Evolutionary conservation across 2,113 vertebrate species (phyloP).

Genomic region (Parus major): DNA sequence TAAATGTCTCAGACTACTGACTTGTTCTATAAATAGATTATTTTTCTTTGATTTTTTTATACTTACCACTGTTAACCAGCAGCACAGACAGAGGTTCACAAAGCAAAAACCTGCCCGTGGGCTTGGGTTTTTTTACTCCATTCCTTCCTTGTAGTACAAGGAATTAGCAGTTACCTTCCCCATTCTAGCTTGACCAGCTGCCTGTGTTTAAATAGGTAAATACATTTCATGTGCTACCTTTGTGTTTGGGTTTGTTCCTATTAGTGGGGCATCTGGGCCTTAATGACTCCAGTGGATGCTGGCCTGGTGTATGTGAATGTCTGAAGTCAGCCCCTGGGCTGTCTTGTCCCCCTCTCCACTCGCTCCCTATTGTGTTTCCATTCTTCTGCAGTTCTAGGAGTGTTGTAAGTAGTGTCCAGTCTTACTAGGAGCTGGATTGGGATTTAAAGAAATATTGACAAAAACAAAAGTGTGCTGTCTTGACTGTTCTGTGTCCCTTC

Average conservation of each 20-base stretch:
- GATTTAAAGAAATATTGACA: constrained; percentile 68
- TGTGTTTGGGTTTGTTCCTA: constrained; percentile 70
- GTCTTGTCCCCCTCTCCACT: constrained; percentile 57
- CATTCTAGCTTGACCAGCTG: constrained; percentile 68
- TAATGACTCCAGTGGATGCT: constrained; percentile 61
- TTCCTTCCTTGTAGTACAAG: constrained; percentile 81
- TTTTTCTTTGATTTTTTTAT: constrained; percentile 84
- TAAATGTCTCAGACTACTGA: constrained; percentile 86
- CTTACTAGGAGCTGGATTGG: constrained; percentile 73
- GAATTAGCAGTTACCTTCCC: constrained; percentile 76
- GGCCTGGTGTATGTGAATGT: constrained; percentile 71
- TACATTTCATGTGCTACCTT: constrained; percentile 72
- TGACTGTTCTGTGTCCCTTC: constrained; percentile 72
- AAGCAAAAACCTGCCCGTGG: constrained; percentile 76
- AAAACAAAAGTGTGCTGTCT: constrained; percentile 72
- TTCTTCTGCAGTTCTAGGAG: constrained; percentile 71
- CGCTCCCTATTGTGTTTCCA: constrained; percentile 69
- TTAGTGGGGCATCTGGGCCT: constrained; percentile 70
- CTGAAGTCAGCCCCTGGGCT: constrained; percentile 70
- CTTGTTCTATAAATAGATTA: constrained; percentile 85
- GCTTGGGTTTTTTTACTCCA: constrained; percentile 74
- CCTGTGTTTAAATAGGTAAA: constrained; percentile 76
- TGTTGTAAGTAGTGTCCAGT: constrained; percentile 74
- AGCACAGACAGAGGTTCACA: constrained; percentile 78
- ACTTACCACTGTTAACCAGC: constrained; percentile 84